Base-by-base conservation (phyloP, 2,888 invertebrate species). In the Pollenia labialis region DNA sequence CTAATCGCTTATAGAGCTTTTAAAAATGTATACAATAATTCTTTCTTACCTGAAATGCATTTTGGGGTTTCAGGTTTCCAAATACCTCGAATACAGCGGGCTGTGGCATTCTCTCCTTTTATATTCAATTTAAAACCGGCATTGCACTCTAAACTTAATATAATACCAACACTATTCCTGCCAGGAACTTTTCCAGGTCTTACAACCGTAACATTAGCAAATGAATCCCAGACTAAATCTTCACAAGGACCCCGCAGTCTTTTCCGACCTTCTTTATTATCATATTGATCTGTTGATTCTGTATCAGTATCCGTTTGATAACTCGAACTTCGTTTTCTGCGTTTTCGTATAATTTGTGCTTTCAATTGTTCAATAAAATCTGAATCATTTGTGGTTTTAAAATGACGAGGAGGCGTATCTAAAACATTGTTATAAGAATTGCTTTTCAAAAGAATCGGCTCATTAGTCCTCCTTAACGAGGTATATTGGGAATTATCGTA, bases 11-110 rank as follows among this genome's bases (percentile, higher is more conserved):
- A 32, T 6, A 32, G 6, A 32, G 32, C 32, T 32, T 6, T 32
- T 1, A 32, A 44, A 40, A 12, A 56, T 11, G 2, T 3, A 6
- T 8, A n/a, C n/a, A 18, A 44, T 23, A 4, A 8, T 48, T 48
- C 46, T 46, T 23, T 72, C 95, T 94, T 88, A 97, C 97, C 94
- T 90, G 97, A 96, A 90, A 96, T 94, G 92, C 98, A 98, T 89
- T 95, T 95, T 0, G 98, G 98, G 89, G 95, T 96, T 86, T 95
- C 95, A 0, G 97, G 97, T 90, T 96, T 96, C 98, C 98, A 98
- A 88, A 96, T 95, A 0, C 98, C 98, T 87, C 97, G 94, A 4
- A 96, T 95, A 92, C 98, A 98, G 90, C 96, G 96, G 0, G 96
- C 96, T 0, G 97, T 97, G 4, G 95, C 95, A 91, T 97, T 97